phyloP scores from a whole-genome alignment of 2,113 vertebrate genomes.

The Otolemur garnettii region DNA sequence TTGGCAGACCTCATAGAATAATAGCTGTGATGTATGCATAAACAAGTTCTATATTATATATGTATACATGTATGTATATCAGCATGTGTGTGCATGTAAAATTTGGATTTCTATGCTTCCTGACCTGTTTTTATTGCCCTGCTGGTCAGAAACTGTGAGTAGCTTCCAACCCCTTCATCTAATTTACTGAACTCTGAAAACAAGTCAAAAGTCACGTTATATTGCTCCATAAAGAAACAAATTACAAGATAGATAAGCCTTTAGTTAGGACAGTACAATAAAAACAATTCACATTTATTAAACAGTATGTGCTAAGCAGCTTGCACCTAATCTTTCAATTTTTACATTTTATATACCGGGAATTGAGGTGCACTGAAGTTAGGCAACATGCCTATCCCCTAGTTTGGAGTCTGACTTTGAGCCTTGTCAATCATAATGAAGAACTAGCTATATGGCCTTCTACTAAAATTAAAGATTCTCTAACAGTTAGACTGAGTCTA shows the following conservation, averaged over 20 bases:
- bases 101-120: slow-evolving; percentile 66
- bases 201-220: slow-evolving; percentile 72
- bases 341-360: slow-evolving; percentile 23
- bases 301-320: neutral
- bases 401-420: neutral
- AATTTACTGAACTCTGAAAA: slow-evolving; percentile 74
- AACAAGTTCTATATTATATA: neutral
- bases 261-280: slow-evolving; percentile 70
- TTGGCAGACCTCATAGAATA: no score
- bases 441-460: neutral
- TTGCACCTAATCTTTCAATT: neutral
- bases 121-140: slow-evolving; percentile 68
- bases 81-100: neutral
- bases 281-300: slow-evolving; percentile 2
- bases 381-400: neutral
- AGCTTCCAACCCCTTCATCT: neutral
- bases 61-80: no score
- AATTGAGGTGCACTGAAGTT: neutral
- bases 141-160: slow-evolving; percentile 67
- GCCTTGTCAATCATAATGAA: neutral
- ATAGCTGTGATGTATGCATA: no score
- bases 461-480: slow-evolving; percentile 73
- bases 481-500: slow-evolving; percentile 37
- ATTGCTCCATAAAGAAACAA: slow-evolving; percentile 67
- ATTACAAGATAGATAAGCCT: slow-evolving; percentile 67